Evolutionary conservation across 1,140 invertebrate genomes (phyloP), one percentile per base, ranked within the genome.

Genomic region (Ceratosolen solmsi): DNA sequence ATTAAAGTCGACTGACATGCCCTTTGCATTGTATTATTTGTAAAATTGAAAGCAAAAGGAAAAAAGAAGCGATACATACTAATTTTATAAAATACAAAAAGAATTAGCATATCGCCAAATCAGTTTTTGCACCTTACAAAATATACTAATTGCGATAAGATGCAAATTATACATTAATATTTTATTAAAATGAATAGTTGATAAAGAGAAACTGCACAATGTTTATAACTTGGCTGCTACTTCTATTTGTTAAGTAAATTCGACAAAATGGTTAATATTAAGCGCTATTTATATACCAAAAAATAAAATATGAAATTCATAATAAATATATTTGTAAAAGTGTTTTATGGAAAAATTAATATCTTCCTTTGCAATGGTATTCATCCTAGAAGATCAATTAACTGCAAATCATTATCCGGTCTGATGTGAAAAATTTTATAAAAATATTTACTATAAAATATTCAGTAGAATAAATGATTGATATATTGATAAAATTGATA

Each of bases 181-280:
- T 75, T 80, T 80, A 54, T 22, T 30, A 75, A 60, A 46, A 74
- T 22, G 30, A 60, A 13, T 56, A 22, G 63, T 75, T 38, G 30
- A 54, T 76, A 74, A 80, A 56, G 54, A 46, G 65, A 46, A 80
- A 74, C 58, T 81, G 65, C 80, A 77, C 80, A 71, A 77, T 27
- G 54, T 81, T 81, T 81, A 56, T 82, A 82, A 81, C 60, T 81
- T 75, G 54, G 80, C 72, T 58, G 60, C 63, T 79, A 72, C 70
- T 65, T 80, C 17, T 80, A 80, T 56, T 75, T 75, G 27, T 74
- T 74, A 68, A 80, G 46, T 41, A 30, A 80, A 58, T 25, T 75
- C 60, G 79, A 81, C 46, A 13, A 56, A 75, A 54, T 65, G 27
- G 72, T 46, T 68, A 41, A 65, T 81, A 46, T 70, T 79, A 79